A percentile compares a stretch with the other conserved stretches of the same genome.
Conservation (phyloP, 2,888 invertebrate genomes). For the Spisula subtruncata region DNA sequence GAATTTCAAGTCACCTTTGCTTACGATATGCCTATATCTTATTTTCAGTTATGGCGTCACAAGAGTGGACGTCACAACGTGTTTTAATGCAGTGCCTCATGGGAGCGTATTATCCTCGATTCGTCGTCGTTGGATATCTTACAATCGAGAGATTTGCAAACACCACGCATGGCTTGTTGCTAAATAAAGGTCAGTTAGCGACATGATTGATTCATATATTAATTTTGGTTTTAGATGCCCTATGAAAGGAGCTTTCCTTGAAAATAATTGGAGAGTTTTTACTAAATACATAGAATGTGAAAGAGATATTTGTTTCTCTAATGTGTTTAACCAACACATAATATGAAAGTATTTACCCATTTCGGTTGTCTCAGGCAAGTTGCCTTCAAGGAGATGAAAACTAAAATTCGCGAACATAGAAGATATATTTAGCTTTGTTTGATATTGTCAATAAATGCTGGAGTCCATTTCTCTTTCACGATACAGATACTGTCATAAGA, state of each 20-base stretch:
- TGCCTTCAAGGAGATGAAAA: background rate
- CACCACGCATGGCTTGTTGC: constrained; percentile 82
- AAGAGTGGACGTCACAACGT: constrained; percentile 71
- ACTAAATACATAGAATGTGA: no score
- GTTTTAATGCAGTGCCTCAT: constrained; percentile 82
- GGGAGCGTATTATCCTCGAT: constrained; percentile 84
- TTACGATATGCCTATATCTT: background rate
- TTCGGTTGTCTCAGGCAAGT: background rate
- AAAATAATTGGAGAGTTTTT: no score
- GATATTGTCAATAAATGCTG: background rate
- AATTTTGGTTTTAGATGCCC: no score
- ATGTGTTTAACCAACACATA: no score
- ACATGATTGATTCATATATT: no score
- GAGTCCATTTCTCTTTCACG: background rate
- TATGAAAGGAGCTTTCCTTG: no score
- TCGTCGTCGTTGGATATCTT: constrained; percentile 82
- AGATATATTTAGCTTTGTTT: background rate
- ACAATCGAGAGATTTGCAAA: constrained; percentile 83
- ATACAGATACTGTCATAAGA: background rate
- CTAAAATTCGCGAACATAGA: background rate
- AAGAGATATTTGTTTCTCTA: no score
- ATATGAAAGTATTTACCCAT: background rate
- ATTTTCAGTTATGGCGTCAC: constrained; percentile 63
- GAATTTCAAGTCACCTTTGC: no score
- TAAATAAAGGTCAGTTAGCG: constrained; percentile 81